Base-by-base conservation (phyloP, 1,140 invertebrate genomes). In the Cyrtorhinus lividipennis region DNA sequence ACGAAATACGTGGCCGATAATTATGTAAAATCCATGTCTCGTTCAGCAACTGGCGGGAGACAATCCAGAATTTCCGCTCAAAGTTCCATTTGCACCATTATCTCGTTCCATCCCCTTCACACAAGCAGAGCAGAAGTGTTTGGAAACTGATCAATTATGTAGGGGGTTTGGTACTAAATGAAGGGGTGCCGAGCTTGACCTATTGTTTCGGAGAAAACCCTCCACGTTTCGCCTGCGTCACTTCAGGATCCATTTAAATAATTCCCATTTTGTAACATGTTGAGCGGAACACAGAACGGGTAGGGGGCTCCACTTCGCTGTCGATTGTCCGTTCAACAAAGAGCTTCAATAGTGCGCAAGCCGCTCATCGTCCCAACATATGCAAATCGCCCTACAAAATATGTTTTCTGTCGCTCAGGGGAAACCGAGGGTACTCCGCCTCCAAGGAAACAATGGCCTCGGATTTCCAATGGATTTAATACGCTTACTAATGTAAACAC, bases 241-340 rank as follows among this genome's bases (percentile, higher is more conserved):
- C 30, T 38, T 15, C 48, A 59, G 58, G 58, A 59, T 59, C 24
- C 58, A 30, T 59, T 59, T 59, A 59, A 59, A 59, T 59, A 59
- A 59, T 59, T 59, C 58, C 58, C 58, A 30, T 8, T 59, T 59
- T 59, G 58, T 59, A 59, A 59, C 58, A 59, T 59, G 58, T 59
- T 59, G 58, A 59, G 58, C 58, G 58, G 58, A 59, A 59, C 48
- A 20, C 30, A 5, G 30, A 15, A 38, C 5, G 30, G 30, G 30
- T 15, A 15, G 27, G 58, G n/a, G 58, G 13, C 58, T n/a, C n/a
- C n/a, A n/a, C n/a, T n/a, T n/a, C n/a, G n/a, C n/a, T n/a, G n/a
- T n/a, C 58, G 24, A 59, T 59, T 59, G 58, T 59, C n/a, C n/a
- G n/a, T 24, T n/a, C 24, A 30, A 59, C 58, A 59, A 59, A 27